Base-by-base conservation (phyloP, 1,140 invertebrate genomes). In the Nephotettix cincticeps region DNA sequence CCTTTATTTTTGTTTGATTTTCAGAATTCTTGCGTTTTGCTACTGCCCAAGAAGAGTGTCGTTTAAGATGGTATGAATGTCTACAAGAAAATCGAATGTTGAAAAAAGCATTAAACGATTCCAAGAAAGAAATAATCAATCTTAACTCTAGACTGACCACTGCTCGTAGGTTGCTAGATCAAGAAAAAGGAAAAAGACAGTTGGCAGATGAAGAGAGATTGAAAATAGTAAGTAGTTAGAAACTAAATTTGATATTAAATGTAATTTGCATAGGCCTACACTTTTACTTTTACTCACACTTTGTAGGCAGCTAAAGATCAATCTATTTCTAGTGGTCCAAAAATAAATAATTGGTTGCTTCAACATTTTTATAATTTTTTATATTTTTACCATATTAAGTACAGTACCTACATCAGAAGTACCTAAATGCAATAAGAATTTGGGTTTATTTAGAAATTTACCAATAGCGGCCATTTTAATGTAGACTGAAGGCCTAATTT, bases 111-210 rank as follows among this genome's bases (percentile, higher is more conserved):
- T 78, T 92, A 36, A 87, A 89, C 74, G 86, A 87, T 70, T 83
- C 87, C 4, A 84, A 90, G 36, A 81, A 84, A 43, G 89, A 90
- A 67, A 86, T 89, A 36, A 81, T 85, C 0, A 86, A 89, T 72
- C 84, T 92, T 66, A 91, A 94, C 70, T 87, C 86, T 17, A 92
- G 93, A 78, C 84, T 95, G 47, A 88, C 87, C 71, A 89, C 92
- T 78, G 91, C 90, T 0, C 86, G 92, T 61, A 89, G 88, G 71
- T 82, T 94, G 36, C 82, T 95, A 4, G 92, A 95, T 78, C 84
- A 87, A 47, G 93, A 95, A 76, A 91, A 90, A 73, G 86, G 87
- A 73, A 86, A 86, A 68, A 82, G 90, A 27, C 83, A 83, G 25
- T 78, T 78, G 68, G 86, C 85, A 0, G 87, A 92, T 78, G 81